Base-by-base conservation (phyloP, 2,797 vertebrate species). In the Poeciliopsis paucimaculata region DNA sequence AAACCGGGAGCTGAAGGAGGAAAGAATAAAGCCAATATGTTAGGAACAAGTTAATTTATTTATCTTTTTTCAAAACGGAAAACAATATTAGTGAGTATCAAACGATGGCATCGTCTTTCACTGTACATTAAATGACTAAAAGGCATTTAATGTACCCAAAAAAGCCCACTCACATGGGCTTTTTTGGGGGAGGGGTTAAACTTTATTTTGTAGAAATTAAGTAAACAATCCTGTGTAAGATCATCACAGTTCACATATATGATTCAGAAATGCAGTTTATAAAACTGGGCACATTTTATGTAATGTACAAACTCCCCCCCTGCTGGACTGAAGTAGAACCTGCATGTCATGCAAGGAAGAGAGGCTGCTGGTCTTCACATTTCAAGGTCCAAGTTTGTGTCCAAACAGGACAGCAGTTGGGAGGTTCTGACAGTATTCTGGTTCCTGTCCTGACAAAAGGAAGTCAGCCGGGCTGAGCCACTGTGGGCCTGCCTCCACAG, bases 381-480 rank as follows among this genome's bases (percentile, higher is more conserved):
- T 46, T 74, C 20, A 45, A 43, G 39, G 60, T 72, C 77, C 20
- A 31, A 18, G 51, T 1, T 5, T 75, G 74, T 28, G 84, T 77
- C 55, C 66, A 55, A 16, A 70, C 62, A 34, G 31, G 53, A 71
- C 20, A 62, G 39, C 11, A 5, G 53, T 31, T 80, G 81, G 73
- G 80, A 72, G 73, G 78, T 81, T 84, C 73, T 47, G 74, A 73
- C 82, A 23, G 49, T 23, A 78, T 75, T 82, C 78, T 87, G 81
- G 86, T 86, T 91, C 87, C 86, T 79, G 78, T 86, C 83, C 76
- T 15, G 76, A 91, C 90, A 88, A 91, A 77, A 84, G 88, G 85
- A 91, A 90, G 84, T 12, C 36, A 90, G 84, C 10, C 31, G n/a
- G 83, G 80, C 78, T 77, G 62, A 81, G 74, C 79, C 75, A 82